Conservation (phyloP, 2,113 vertebrate genomes). For the Oenanthe melanoleuca region DNA sequence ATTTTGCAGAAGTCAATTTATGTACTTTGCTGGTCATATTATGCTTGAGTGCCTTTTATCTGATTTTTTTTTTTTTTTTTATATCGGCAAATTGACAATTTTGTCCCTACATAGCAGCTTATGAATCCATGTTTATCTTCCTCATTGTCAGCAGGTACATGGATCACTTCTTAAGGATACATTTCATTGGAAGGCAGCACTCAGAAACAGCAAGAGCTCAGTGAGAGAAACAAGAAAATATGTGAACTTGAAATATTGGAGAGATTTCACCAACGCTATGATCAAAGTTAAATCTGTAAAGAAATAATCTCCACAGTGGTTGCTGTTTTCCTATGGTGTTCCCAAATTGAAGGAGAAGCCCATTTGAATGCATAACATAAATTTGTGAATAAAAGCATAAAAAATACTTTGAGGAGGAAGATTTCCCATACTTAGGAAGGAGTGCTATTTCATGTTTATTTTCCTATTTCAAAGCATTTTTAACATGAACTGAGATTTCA, state of each 20-base stretch:
- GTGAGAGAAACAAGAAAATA: background rate
- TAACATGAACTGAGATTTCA: background rate
- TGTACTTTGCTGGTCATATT: background rate
- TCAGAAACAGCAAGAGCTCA: background rate
- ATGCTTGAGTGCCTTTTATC: background rate
- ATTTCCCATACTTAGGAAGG: background rate
- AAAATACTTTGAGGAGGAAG: background rate
- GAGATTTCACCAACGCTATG: background rate
- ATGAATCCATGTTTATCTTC: background rate
- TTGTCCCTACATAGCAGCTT: background rate
- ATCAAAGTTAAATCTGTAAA: background rate
- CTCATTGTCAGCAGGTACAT: background rate
- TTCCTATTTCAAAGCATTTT: background rate
- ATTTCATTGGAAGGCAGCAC: background rate
- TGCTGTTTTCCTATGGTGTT: background rate
- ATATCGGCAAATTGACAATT: background rate
- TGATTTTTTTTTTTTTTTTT: background rate
- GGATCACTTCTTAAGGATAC: background rate
- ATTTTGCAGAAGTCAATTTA: background rate
- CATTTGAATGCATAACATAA: background rate
- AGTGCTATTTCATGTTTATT: background rate
- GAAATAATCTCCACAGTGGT: background rate
- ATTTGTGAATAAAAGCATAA: background rate
- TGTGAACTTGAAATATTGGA: background rate
- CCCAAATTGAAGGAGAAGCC: background rate